Conservation (phyloP, 2,888 invertebrate genomes). For the Eupithecia insigniata region DNA sequence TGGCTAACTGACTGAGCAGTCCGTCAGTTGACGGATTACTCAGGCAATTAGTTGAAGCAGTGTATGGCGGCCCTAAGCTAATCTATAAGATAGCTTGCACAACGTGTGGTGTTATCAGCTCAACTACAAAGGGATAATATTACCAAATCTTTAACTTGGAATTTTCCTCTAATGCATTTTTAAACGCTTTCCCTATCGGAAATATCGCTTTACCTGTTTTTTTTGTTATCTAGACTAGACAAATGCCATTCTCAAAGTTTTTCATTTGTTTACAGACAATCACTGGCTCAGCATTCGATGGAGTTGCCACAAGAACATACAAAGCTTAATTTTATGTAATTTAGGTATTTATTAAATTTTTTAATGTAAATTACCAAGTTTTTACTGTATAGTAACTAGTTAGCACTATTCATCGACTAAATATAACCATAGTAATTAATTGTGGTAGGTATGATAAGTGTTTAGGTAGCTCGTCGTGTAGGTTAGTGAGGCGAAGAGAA, state of each 20-base stretch:
- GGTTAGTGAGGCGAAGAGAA: no score
- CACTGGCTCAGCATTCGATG: constrained; percentile 45
- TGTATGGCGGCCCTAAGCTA: no score
- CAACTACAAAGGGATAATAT: background rate
- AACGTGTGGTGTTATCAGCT: background rate
- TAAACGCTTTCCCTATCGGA: background rate
- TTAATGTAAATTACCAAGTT: background rate
- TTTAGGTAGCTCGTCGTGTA: no score
- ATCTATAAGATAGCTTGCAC: background rate
- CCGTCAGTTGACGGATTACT: no score
- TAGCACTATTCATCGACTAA: background rate
- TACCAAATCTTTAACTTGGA: background rate
- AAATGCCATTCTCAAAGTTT: background rate
- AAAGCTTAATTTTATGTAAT: constrained; percentile 40
- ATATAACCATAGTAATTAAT: background rate
- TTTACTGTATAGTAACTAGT: background rate
- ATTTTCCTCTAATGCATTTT: background rate
- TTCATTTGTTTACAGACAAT: constrained; percentile 50
- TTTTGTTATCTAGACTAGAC: background rate
- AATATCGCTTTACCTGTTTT: background rate
- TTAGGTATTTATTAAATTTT: constrained; percentile 23
- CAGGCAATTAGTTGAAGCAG: no score
- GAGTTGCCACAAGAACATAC: constrained; percentile 51
- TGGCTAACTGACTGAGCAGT: no score
- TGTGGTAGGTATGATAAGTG: background rate